phyloP scores from a whole-genome alignment of 2,888 invertebrate species.

The Apantesis nais region DNA sequence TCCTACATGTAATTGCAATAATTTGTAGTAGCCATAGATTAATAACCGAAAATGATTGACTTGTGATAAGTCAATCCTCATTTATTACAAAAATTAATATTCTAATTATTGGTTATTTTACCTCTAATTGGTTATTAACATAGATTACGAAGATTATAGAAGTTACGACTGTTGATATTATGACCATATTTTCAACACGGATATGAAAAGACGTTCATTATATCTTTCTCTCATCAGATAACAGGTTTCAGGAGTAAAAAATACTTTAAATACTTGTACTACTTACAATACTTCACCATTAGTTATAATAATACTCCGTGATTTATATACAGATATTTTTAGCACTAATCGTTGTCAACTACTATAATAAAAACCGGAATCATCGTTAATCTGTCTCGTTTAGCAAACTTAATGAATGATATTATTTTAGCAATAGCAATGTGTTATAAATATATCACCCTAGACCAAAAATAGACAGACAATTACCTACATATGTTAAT shows the following conservation, averaged over 20 bases:
- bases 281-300: background rate
- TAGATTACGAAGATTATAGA: background rate
- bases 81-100: background rate
- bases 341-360: no score
- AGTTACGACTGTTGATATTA: slow-evolving; percentile 18
- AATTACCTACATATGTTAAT: no score
- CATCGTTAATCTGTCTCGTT: background rate
- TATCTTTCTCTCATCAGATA: background rate
- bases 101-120: slow-evolving; percentile 3
- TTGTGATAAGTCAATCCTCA: background rate
- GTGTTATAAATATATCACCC: background rate
- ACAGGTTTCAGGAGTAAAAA: background rate
- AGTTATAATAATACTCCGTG: background rate
- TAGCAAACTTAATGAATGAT: no score
- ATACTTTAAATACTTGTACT: background rate
- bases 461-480: background rate
- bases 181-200: slow-evolving; percentile 12
- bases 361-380: no score
- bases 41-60: background rate
- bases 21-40: background rate
- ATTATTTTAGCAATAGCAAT: no score
- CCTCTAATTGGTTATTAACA: slow-evolving; percentile 17
- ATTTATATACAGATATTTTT: background rate
- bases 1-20: background rate
- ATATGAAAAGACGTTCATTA: background rate